Evolutionary conservation across 1,140 invertebrate species (phyloP).

Genomic region (Cephus cinctus): DNA sequence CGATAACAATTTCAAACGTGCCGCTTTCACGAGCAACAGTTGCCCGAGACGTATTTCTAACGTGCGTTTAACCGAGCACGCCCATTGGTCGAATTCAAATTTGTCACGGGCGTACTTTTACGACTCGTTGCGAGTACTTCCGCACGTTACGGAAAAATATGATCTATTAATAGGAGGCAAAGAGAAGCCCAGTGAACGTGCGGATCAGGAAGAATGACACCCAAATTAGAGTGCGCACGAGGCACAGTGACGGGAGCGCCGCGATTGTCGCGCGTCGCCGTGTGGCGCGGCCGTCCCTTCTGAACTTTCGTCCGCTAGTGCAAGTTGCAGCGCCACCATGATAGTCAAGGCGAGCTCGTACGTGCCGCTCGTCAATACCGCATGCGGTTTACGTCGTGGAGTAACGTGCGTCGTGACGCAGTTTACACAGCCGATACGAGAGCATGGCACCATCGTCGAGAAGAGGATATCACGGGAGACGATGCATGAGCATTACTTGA

Average conservation of each 20-base stretch:
- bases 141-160: too few relatives aligned
- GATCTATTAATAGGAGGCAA: too few relatives aligned
- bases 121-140: too few relatives aligned
- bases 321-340: constrained; percentile 6
- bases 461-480: constrained; percentile 26
- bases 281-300: not conserved
- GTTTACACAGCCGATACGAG: not conserved
- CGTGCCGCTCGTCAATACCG: not conserved
- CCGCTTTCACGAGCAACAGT: too few relatives aligned
- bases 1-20: too few relatives aligned
- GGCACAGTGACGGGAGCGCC: constrained; percentile 13
- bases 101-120: too few relatives aligned
- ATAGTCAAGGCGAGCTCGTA: not conserved
- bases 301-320: too few relatives aligned
- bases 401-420: not conserved
- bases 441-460: constrained; percentile 4
- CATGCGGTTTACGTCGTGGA: not conserved
- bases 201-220: not conserved
- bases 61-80: too few relatives aligned
- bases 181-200: not conserved
- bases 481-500: constrained; percentile 43
- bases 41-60: too few relatives aligned
- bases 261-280: constrained; percentile 24
- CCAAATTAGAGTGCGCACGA: not conserved
- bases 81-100: too few relatives aligned